Evolutionary conservation across 53 echinoderm and acorn worm genomes (phyloP).

Genomic region (Stichopus horrens): DNA sequence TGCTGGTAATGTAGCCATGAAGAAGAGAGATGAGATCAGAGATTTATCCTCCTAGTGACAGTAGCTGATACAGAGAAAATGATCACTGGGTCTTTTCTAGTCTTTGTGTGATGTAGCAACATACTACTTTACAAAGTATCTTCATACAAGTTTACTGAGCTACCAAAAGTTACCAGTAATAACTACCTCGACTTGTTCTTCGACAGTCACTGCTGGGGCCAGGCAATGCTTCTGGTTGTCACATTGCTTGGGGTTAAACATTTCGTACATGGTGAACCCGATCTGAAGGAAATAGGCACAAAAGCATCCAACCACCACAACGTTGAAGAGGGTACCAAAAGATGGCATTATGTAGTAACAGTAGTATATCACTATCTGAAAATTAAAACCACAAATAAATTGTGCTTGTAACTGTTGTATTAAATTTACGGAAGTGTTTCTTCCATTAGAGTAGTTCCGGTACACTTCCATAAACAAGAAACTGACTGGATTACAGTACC

Average conservation of each 20-base stretch:
- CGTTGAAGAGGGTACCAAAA: conserved; percentile 71
- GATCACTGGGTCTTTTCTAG: too few species aligned
- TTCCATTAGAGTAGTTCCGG: too few species aligned
- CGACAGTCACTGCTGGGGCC: conserved; percentile 11
- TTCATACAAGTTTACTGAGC: too few species aligned
- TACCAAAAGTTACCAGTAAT: background rate
- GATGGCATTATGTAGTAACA: conserved; percentile 56
- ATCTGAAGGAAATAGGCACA: conserved; percentile 69
- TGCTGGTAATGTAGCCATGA: too few species aligned
- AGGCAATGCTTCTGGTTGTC: conserved; percentile 27
- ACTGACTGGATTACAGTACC: too few species aligned
- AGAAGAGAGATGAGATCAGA: too few species aligned
- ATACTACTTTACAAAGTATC: too few species aligned
- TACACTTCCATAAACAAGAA: too few species aligned
- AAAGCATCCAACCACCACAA: conserved; percentile 69
- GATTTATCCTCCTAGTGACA: too few species aligned
- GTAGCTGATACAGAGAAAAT: too few species aligned
- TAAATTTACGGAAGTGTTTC: too few species aligned
- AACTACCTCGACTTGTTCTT: conserved; percentile 18
- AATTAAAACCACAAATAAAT: background rate
- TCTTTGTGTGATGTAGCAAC: too few species aligned
- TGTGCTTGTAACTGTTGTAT: background rate
- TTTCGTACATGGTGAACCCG: conserved; percentile 68
- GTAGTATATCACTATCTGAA: background rate
- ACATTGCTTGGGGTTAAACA: conserved; percentile 87